phyloP scores from a whole-genome alignment of 1,140 invertebrate genomes.

The Coenobita brevimanus region DNA sequence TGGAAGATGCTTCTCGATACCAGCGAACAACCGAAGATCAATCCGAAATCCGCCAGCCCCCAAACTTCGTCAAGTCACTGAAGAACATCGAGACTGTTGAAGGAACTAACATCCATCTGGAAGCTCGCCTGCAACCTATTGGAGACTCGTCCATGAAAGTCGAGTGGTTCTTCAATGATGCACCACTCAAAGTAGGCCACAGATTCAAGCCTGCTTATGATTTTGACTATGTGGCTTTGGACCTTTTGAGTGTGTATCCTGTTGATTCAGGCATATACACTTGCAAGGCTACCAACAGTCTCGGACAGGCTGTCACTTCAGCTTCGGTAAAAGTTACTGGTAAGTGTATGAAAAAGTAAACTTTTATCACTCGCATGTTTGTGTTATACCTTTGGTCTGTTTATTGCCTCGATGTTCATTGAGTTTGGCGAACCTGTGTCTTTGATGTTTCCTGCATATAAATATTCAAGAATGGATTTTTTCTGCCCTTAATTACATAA shows the following conservation, averaged over 20 bases:
- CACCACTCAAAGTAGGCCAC: conserved; percentile 82
- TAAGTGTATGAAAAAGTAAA: conserved; percentile 67
- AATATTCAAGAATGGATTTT: too few species aligned
- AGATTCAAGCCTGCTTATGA: conserved; percentile 97
- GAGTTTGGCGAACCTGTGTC: not conserved
- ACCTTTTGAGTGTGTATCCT: conserved; percentile 95
- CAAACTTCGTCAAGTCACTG: conserved; percentile 88
- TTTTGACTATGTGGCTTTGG: conserved; percentile 97
- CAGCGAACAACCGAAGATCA: conserved; percentile 78
- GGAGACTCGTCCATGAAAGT: conserved; percentile 96
- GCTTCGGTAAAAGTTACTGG: conserved; percentile 88
- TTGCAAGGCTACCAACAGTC: conserved; percentile 91
- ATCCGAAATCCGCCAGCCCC: conserved; percentile 77
- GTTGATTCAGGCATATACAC: conserved; percentile 97
- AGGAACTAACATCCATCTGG: conserved; percentile 93
- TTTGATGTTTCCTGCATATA: not conserved
- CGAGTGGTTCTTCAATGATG: conserved; percentile 97
- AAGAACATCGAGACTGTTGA: conserved; percentile 94
- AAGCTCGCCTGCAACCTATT: conserved; percentile 93
- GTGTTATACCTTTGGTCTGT: not conserved
- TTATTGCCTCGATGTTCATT: not conserved
- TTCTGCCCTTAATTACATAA: too few species aligned
- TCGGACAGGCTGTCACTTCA: conserved; percentile 95
- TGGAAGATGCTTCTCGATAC: conserved; percentile 90
- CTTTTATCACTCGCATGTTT: conserved; percentile 5